These are phyloP conservation scores for Julus scandinavius DNA, from an alignment of 2,888 invertebrate genomes.

Conservation along the genomic window DNA sequence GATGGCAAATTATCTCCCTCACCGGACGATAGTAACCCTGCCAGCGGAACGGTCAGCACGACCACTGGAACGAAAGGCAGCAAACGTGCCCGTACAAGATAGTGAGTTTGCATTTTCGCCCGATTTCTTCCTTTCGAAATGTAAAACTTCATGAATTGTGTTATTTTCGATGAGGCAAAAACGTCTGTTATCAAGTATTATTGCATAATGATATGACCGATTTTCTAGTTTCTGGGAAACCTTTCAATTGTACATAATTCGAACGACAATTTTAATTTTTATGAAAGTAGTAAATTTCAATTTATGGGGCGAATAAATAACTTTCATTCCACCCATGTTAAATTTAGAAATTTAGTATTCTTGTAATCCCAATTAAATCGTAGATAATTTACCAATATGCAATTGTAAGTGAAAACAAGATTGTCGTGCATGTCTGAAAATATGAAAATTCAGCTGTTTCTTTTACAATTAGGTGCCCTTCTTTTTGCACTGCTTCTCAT, in stretches of 20 bases:
- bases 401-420: conserved; percentile 47
- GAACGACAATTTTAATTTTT: not conserved
- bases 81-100: conserved; percentile 78
- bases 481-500: not conserved
- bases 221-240: not conserved
- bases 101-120: conserved; percentile 60
- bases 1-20: conserved; percentile 49
- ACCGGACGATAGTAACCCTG: conserved; percentile 41
- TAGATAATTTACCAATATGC: conserved; percentile 13
- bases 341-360: not conserved
- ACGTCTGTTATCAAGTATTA: conserved; percentile 5
- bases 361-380: not conserved
- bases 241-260: not conserved
- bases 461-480: not conserved
- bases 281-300: not conserved
- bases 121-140: not conserved
- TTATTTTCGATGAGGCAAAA: conserved; percentile 15
- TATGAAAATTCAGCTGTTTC: conserved; percentile 13
- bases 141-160: not conserved
- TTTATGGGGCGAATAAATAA: not conserved
- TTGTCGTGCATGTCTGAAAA: conserved; percentile 38
- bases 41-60: conserved; percentile 61
- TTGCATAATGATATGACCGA: not conserved
- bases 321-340: conserved; percentile 31
- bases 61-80: conserved; percentile 71